A percentile compares a stretch with the other conserved stretches of the same genome.
phyloP scores from a whole-genome alignment of 2,797 vertebrate genomes.

The Bradypodion ventrale region DNA sequence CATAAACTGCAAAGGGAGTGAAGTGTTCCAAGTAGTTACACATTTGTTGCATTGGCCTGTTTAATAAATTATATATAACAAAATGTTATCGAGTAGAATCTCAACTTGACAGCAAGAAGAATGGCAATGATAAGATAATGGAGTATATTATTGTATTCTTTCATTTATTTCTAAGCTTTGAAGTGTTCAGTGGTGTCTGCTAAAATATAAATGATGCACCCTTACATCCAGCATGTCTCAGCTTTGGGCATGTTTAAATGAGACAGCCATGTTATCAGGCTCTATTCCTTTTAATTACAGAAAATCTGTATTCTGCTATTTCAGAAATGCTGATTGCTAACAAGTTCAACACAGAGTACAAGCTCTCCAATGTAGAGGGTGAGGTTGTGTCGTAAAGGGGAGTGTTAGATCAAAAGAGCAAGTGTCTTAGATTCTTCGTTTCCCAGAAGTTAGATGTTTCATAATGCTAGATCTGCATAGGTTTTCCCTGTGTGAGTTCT shows the following conservation, averaged over 20 bases:
- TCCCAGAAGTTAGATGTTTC: constrained; percentile 40
- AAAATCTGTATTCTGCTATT: constrained; percentile 46
- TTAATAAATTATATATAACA: constrained; percentile 28
- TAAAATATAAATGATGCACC: constrained; percentile 46
- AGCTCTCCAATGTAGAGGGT: constrained; percentile 27
- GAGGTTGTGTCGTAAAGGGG: constrained; percentile 17
- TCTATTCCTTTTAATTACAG: constrained; percentile 49
- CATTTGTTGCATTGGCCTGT: constrained; percentile 20
- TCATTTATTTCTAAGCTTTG: constrained; percentile 44
- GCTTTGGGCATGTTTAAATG: constrained; percentile 55
- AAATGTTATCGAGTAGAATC: constrained; percentile 44
- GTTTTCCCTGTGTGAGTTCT: background rate
- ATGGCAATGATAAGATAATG: constrained; percentile 55
- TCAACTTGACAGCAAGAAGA: constrained; percentile 49
- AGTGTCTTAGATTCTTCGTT: constrained; percentile 35
- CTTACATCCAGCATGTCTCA: constrained; percentile 40
- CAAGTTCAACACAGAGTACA: constrained; percentile 35
- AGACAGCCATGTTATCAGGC: constrained; percentile 37
- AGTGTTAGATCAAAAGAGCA: constrained; percentile 39
- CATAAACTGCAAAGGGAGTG: background rate
- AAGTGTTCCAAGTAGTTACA: constrained; percentile 30
- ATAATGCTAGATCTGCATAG: constrained; percentile 1
- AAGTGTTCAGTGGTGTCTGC: constrained; percentile 46
- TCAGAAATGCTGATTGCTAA: constrained; percentile 48
- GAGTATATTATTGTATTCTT: constrained; percentile 49